phyloP scores from a whole-genome alignment of 2,797 vertebrate species.

The Muscicapa striata region DNA sequence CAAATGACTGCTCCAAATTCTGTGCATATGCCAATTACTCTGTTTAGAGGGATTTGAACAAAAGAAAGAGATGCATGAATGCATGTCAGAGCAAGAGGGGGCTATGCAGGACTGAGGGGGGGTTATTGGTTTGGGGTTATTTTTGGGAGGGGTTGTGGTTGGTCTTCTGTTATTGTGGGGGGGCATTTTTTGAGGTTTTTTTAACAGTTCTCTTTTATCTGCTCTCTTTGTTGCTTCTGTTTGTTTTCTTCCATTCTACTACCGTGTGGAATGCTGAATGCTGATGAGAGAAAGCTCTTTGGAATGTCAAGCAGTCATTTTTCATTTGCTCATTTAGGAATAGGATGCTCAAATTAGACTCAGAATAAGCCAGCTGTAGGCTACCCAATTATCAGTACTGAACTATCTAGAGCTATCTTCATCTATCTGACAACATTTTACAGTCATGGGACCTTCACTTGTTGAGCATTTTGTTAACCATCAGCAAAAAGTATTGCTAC shows the following conservation, averaged over 20 bases:
- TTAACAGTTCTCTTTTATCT: not conserved
- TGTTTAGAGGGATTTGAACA: conserved; percentile 7
- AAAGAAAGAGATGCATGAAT: conserved; percentile 13
- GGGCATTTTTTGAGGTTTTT: not conserved
- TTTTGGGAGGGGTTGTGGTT: accelerated
- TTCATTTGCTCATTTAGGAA: conserved; percentile 30
- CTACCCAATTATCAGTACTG: not conserved
- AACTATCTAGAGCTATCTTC: not conserved
- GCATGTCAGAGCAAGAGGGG: not conserved
- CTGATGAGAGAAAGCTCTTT: conserved; percentile 19
- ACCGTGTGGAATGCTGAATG: conserved; percentile 12
- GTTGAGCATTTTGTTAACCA: not conserved
- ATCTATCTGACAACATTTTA: not conserved
- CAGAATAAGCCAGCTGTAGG: not conserved
- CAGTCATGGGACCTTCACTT: not conserved
- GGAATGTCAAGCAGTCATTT: conserved; percentile 45
- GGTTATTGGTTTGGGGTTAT: not conserved
- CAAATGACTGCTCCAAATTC: conserved; percentile 13
- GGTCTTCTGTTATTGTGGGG: not conserved
- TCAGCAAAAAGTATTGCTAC: not conserved
- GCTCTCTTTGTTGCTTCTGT: not conserved
- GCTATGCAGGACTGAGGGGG: not conserved
- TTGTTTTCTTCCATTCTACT: conserved; percentile 15
- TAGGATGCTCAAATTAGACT: not conserved
- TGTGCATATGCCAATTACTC: conserved; percentile 22